Evolutionary conservation across 2,113 vertebrate genomes (phyloP).

Genomic region (Chroicocephalus ridibundus): DNA sequence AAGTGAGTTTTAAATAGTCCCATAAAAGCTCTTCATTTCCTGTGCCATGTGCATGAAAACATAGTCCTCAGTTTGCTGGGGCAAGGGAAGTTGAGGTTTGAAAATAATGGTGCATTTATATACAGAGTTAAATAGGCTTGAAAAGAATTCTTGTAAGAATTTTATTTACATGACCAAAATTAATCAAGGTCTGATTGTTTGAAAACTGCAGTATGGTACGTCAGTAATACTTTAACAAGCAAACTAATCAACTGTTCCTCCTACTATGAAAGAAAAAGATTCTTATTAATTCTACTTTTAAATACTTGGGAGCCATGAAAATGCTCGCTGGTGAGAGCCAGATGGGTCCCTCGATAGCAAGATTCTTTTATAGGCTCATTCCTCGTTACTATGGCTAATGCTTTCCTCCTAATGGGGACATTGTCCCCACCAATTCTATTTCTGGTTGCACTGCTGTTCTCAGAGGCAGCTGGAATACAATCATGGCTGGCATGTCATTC

Average conservation of each 20-base stretch:
- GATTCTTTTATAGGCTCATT: background rate
- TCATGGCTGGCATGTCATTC: background rate
- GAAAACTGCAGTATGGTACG: background rate
- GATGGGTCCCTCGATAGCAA: background rate
- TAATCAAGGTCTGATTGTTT: slow-evolving; percentile 50
- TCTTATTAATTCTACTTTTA: slow-evolving; percentile 26
- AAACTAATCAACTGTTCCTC: slow-evolving; percentile 30
- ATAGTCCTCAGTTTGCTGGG: background rate
- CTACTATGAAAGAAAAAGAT: slow-evolving; percentile 3
- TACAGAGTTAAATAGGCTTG: background rate
- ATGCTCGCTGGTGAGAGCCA: background rate
- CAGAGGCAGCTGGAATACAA: background rate
- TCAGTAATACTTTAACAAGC: slow-evolving; percentile 30
- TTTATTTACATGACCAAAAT: slow-evolving; percentile 41
- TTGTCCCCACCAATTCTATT: background rate
- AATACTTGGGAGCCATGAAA: background rate
- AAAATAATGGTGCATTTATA: slow-evolving; percentile 30
- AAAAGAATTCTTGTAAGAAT: slow-evolving; percentile 25
- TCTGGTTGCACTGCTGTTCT: background rate
- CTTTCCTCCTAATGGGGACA: background rate
- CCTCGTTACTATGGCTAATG: background rate
- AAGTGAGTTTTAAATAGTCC: slow-evolving; percentile 31
- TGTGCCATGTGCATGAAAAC: background rate
- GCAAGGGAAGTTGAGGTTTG: background rate
- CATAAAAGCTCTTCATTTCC: slow-evolving; percentile 27